Percentiles rank a stretch among this genome's conserved stretches.
phyloP scores from a whole-genome alignment of 1,140 invertebrate species.

The Ruditapes philippinarum region DNA sequence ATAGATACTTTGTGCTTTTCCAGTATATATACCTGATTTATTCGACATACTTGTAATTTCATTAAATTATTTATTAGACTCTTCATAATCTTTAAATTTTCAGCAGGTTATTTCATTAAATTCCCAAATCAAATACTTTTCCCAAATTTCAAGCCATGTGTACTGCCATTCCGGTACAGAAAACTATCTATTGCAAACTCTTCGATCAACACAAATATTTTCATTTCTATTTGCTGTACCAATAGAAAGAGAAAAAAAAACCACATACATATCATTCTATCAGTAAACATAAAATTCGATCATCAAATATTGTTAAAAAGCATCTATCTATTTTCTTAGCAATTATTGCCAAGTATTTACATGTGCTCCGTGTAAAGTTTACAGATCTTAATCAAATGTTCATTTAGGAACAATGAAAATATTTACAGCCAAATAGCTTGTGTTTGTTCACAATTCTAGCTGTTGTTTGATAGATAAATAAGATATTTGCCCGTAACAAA shows the following conservation, averaged over 20 bases:
- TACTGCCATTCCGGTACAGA: no score
- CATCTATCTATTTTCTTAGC: slow-evolving; percentile 24
- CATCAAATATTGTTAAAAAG: slow-evolving; percentile 27
- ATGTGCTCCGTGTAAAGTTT: slow-evolving; percentile 23
- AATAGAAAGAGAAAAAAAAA: slow-evolving; percentile 12
- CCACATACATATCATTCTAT: background rate
- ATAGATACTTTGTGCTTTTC: no score
- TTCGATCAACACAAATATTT: background rate
- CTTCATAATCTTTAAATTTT: no score
- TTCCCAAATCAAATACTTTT: no score
- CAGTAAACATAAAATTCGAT: slow-evolving; percentile 18
- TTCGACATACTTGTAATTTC: no score
- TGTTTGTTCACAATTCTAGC: slow-evolving; percentile 47
- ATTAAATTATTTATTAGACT: no score
- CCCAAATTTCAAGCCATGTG: no score
- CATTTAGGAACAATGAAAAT: slow-evolving; percentile 53
- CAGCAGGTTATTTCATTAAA: no score
- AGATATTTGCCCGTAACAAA: slow-evolving; percentile 57
- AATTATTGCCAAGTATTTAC: slow-evolving; percentile 39
- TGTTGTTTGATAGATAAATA: slow-evolving; percentile 65
- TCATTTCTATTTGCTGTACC: background rate
- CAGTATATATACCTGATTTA: no score
- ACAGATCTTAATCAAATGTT: slow-evolving; percentile 50
- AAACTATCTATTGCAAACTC: no score
- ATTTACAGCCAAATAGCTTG: slow-evolving; percentile 45